A percentile compares a stretch with the other conserved stretches of the same genome.
phyloP scores from a whole-genome alignment of 2,888 invertebrate species.

The Glaucopsyche alexis region DNA sequence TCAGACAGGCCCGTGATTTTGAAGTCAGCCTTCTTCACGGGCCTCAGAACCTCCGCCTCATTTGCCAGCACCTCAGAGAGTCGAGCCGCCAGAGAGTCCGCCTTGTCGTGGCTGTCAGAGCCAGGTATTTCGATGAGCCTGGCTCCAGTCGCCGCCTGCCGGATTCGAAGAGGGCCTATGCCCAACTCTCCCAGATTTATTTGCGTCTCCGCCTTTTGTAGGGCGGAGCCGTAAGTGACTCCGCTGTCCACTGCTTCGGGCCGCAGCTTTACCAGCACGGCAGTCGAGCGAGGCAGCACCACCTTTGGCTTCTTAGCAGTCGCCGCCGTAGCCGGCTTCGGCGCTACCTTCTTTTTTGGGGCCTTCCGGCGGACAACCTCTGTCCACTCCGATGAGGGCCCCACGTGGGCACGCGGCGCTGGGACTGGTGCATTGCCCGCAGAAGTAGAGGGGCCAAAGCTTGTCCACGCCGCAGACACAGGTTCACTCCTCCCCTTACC shows the following conservation, averaged over 20 bases:
- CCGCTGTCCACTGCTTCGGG: slow-evolving; percentile 22
- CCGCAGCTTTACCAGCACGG: slow-evolving; percentile 5
- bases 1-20: too few species aligned
- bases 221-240: not conserved
- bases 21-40: too few species aligned
- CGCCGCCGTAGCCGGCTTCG: not conserved
- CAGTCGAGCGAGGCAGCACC: slow-evolving; percentile 26
- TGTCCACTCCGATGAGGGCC: too few species aligned
- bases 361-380: not conserved
- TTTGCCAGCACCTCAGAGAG: not conserved
- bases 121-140: slow-evolving; percentile 11
- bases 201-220: not conserved
- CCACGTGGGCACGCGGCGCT: too few species aligned
- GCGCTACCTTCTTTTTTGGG: not conserved
- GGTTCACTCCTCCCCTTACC: not conserved
- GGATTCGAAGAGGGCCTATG: not conserved
- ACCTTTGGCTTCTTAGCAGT: slow-evolving; percentile 3
- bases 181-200: slow-evolving; percentile 6
- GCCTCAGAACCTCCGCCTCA: too few species aligned
- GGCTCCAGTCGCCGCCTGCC: not conserved
- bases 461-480: not conserved
- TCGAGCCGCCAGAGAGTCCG: not conserved
- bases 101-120: not conserved
- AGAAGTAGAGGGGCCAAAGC: too few species aligned
- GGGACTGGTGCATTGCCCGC: too few species aligned